Percentiles rank a stretch among this genome's conserved stretches.
phyloP scores from a whole-genome alignment of 2,113 vertebrate species.

The Microcebus murinus region DNA sequence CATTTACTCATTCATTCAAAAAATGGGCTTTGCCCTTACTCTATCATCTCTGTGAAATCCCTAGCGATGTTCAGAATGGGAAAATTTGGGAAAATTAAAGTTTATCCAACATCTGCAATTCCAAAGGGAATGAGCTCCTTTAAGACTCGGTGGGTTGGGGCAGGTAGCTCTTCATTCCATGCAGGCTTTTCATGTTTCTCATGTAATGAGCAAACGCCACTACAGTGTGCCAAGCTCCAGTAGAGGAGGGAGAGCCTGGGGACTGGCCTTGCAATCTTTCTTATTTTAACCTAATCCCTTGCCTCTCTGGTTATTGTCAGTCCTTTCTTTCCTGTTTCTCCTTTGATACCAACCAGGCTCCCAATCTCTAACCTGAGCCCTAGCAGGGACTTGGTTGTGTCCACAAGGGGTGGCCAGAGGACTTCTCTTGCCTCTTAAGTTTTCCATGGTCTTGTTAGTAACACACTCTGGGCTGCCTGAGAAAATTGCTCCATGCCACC shows the following conservation, averaged over 20 bases:
- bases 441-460: background rate
- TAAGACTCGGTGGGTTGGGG: background rate
- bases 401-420: background rate
- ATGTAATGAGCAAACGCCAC: background rate
- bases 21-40: background rate
- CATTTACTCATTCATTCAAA: background rate
- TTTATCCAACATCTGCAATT: background rate
- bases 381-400: background rate
- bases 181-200: background rate
- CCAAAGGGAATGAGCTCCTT: background rate
- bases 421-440: background rate
- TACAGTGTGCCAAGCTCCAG: background rate
- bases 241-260: background rate
- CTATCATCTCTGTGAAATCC: background rate
- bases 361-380: background rate
- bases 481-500: background rate
- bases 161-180: background rate
- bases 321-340: background rate
- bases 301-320: background rate
- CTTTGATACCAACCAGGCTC: background rate
- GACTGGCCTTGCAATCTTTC: background rate
- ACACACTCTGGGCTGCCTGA: background rate
- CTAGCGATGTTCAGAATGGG: background rate
- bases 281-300: background rate
- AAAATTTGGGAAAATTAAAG: background rate